These are phyloP conservation scores for Rhinopomastus cyanomelas DNA, from an alignment of 2,113 vertebrate species.

Conservation along the genomic window DNA sequence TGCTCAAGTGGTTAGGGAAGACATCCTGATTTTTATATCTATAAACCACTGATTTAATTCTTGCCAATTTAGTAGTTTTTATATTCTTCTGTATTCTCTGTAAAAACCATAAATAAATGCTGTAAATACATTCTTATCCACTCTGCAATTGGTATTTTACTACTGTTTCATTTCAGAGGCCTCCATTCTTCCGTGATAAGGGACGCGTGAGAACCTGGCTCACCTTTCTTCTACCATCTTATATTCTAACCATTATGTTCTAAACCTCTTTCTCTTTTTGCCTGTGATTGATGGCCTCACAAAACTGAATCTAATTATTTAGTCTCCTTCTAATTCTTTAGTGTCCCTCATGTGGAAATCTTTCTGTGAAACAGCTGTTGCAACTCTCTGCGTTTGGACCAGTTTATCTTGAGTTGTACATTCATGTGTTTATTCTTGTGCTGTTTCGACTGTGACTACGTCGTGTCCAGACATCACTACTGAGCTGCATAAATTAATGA, in stretches of 20 bases:
- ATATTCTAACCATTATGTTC: neutral
- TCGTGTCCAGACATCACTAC: neutral
- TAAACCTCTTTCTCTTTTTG: neutral
- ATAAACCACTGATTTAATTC: neutral
- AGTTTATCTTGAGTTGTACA: neutral
- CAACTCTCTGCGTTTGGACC: no score
- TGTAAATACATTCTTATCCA: neutral
- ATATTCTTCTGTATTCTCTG: neutral
- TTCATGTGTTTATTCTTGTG: neutral
- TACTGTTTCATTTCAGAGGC: neutral
- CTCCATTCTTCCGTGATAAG: neutral
- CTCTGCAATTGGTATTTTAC: neutral
- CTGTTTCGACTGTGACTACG: neutral
- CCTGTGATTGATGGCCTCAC: neutral
- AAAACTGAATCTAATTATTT: neutral
- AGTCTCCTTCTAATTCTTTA: neutral
- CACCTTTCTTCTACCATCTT: neutral
- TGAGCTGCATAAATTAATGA: neutral
- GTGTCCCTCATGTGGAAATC: neutral
- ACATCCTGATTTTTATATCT: neutral
- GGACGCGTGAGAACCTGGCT: neutral
- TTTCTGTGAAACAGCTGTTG: neutral
- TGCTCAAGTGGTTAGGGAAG: neutral
- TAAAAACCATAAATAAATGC: neutral
- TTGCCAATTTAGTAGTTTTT: neutral